These are phyloP conservation scores for Hyles lineata DNA, from an alignment of 2,888 invertebrate genomes.

Conservation along the genomic window DNA sequence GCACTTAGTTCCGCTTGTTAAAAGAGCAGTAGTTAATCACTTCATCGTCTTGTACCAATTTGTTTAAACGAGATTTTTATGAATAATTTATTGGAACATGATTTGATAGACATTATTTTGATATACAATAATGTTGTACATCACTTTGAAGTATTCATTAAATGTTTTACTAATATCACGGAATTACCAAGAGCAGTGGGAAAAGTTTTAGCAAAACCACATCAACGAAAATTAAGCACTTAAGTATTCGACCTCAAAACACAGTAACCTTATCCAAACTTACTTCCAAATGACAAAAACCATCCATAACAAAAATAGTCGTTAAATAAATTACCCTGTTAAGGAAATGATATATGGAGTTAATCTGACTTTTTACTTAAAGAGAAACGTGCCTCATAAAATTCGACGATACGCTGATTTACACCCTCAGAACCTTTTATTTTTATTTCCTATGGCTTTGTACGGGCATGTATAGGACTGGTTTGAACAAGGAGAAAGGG, in stretches of 20 bases:
- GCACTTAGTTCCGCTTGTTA: no score
- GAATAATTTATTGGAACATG: no score
- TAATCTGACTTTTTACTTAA: slow-evolving; percentile 5
- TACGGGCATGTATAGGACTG: slow-evolving; percentile 44
- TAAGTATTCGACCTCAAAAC: background rate
- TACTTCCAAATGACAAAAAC: background rate
- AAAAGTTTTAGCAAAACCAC: no score
- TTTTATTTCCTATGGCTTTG: slow-evolving; percentile 12
- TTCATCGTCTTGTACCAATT: no score
- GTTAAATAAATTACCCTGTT: background rate
- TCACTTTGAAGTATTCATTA: no score
- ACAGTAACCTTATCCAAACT: background rate
- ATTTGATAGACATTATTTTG: no score
- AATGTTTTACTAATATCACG: no score
- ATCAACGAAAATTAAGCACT: background rate
- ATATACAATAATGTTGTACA: no score
- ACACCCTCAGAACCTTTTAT: slow-evolving; percentile 14
- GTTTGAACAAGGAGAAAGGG: slow-evolving; percentile 58
- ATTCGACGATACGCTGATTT: slow-evolving; percentile 16
- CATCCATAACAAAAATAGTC: background rate
- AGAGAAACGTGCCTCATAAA: slow-evolving; percentile 14
- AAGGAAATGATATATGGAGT: slow-evolving; percentile 14
- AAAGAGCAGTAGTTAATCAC: no score
- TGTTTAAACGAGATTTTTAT: no score
- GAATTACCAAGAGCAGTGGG: no score